phyloP scores from a whole-genome alignment of 2,113 vertebrate species.

The Arizona elegans region DNA sequence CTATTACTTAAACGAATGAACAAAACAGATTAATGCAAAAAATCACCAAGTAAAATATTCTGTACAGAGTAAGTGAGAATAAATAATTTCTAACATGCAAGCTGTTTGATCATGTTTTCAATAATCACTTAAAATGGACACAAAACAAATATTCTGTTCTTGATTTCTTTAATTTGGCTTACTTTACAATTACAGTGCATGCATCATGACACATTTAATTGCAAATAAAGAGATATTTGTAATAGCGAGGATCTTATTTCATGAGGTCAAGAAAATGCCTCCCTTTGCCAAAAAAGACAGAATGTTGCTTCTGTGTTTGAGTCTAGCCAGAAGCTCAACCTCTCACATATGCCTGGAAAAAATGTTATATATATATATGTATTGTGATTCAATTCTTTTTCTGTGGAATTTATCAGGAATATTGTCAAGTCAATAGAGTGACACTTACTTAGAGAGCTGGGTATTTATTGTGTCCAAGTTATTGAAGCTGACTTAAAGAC shows the following conservation, averaged over 20 bases:
- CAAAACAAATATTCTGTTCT: conserved; percentile 57
- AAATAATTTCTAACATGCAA: conserved; percentile 54
- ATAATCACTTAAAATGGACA: conserved; percentile 61
- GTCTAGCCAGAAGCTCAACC: conserved; percentile 47
- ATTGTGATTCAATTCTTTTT: conserved; percentile 45
- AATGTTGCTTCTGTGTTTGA: conserved; percentile 57
- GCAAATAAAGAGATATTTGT: conserved; percentile 62
- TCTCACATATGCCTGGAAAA: conserved; percentile 25
- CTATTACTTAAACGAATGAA: conserved; percentile 54
- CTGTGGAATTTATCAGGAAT: conserved; percentile 21
- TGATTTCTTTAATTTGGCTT: conserved; percentile 59
- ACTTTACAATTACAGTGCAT: conserved; percentile 62
- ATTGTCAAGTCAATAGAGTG: conserved; percentile 4
- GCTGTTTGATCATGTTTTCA: conserved; percentile 44
- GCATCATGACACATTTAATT: conserved; percentile 47
- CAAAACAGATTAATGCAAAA: conserved; percentile 65
- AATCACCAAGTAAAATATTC: conserved; percentile 51
- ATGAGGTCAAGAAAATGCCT: conserved; percentile 61
- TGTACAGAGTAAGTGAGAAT: conserved; percentile 60
- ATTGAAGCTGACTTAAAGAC: background rate
- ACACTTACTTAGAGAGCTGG: background rate
- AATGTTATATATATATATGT: background rate
- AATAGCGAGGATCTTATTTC: conserved; percentile 56
- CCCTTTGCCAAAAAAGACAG: conserved; percentile 54
- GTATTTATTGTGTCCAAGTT: background rate